Evolutionary conservation across 2,797 vertebrate genomes (phyloP).

Genomic region (Darevskia mixta): DNA sequence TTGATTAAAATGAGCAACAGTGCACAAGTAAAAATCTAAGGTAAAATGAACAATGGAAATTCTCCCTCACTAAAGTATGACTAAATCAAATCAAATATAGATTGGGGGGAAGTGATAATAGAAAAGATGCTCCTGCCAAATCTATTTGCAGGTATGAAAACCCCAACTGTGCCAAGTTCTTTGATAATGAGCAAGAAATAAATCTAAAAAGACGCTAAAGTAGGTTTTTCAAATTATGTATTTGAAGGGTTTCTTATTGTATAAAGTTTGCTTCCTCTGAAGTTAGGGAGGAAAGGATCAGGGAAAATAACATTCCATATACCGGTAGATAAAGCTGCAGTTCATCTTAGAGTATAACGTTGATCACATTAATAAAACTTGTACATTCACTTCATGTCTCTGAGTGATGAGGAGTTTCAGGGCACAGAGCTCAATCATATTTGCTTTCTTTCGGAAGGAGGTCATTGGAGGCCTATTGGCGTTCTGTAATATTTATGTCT

Average conservation of each 20-base stretch:
- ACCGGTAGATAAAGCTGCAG: neutral
- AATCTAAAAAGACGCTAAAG: neutral
- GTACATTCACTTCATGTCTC: no score
- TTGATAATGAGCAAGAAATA: conserved; percentile 35
- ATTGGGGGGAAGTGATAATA: neutral
- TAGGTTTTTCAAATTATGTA: neutral
- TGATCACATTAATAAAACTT: neutral
- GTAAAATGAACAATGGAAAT: conserved; percentile 34
- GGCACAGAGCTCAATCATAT: no score
- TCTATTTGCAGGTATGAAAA: conserved; percentile 21
- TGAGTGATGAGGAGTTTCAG: neutral
- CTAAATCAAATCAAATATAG: neutral
- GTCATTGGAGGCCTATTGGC: no score
- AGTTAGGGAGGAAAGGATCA: neutral
- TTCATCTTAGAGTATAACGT: neutral
- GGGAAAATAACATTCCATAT: neutral
- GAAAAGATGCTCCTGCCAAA: conserved; percentile 9
- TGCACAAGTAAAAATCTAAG: conserved; percentile 37
- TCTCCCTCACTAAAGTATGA: conserved; percentile 41
- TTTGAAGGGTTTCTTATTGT: neutral
- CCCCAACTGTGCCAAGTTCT: neutral
- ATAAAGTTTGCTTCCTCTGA: conserved; percentile 29
- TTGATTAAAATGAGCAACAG: conserved; percentile 8
- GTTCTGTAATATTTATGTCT: no score
- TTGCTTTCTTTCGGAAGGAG: no score